Base-by-base conservation (phyloP, 2,888 invertebrate species). In the Drosophila niveifrons region DNA sequence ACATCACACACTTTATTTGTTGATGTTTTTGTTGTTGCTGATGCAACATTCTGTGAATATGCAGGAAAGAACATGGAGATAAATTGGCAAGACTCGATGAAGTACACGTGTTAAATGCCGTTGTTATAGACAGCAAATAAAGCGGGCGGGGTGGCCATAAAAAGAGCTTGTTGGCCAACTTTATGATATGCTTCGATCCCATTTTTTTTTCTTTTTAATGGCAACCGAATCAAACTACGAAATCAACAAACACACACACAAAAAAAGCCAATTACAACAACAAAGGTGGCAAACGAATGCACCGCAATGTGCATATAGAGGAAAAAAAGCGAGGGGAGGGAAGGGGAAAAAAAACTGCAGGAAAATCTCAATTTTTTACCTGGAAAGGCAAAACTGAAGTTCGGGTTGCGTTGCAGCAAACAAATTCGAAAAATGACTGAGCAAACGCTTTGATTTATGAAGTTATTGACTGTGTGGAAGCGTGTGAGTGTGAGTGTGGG, bases 371-470 rank as follows among this genome's bases (percentile, higher is more conserved):
- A 13, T 36, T 39, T 39, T 39, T 36, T 36, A 36, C 34, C 34
- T 36, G 34, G 18, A 23, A 23, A 23, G 18, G 31, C 3, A 29
- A 8, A 15, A 23, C 28, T 48, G 56, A 51, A 39, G 43, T 69
- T 55, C 34, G 67, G 74, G 78, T 55, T 67, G 67, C 74, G 64
- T 74, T 72, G 81, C 82, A 68, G 80, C 89, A 86, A 88, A 82
- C 89, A 83, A 83, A 83, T 83, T 83, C 89, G 75, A 75, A 84
- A 82, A 84, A 87, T 87, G 87, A 82, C 89, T 83, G 89, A 83
- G 89, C 87, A 87, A 89, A 84, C 89, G 81, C 89, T 86, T 83
- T 83, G 83, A 83, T 83, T 84, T 89, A 84, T 84, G 87, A 84
- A 84, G 84, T 89, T 89, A 87, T 89, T 70, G 73, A 75, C 63